A percentile compares a stretch with the other conserved stretches of the same genome.
phyloP scores from a whole-genome alignment of 37 sponge, comb jelly and placozoan genomes.

The Geodia barretti region DNA sequence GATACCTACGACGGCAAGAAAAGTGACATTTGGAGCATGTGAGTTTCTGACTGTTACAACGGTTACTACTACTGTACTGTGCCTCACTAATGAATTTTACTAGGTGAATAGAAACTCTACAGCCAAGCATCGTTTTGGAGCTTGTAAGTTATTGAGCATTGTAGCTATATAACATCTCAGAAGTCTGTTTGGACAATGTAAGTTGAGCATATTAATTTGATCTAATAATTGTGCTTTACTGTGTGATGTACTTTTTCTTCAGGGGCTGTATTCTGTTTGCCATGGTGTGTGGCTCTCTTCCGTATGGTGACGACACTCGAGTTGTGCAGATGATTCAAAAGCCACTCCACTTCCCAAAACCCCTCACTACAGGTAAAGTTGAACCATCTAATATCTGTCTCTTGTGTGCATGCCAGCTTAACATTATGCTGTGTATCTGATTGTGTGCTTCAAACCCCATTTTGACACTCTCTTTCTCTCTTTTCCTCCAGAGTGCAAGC shows the following conservation, averaged over 20 bases:
- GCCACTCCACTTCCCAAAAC: not conserved
- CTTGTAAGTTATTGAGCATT: too few relatives aligned
- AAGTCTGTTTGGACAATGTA: too few relatives aligned
- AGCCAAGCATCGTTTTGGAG: too few relatives aligned
- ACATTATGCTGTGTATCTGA: too few relatives aligned
- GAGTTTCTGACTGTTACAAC: not conserved
- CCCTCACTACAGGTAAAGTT: not conserved
- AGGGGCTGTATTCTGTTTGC: conserved; percentile 92
- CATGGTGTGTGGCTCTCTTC: conserved; percentile 90
- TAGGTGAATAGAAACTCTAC: too few relatives aligned
- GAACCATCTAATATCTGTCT: too few relatives aligned
- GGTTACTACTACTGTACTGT: not conserved
- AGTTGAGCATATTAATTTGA: too few relatives aligned
- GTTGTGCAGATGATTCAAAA: conserved; percentile 24
- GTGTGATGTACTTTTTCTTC: not conserved
- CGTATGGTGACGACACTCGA: conserved; percentile 85
- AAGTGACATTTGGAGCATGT: conserved; percentile 94
- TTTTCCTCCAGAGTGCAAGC: not conserved
- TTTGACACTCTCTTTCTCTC: too few relatives aligned
- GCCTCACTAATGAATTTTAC: not conserved
- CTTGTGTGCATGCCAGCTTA: too few relatives aligned
- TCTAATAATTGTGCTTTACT: too few relatives aligned
- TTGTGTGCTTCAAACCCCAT: too few relatives aligned
- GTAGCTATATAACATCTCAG: too few relatives aligned
- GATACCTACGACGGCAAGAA: conserved; percentile 80